Evolutionary conservation across 2,888 invertebrate genomes (phyloP), one percentile per base, ranked within the genome.

Genomic region (Tethea ocularis): DNA sequence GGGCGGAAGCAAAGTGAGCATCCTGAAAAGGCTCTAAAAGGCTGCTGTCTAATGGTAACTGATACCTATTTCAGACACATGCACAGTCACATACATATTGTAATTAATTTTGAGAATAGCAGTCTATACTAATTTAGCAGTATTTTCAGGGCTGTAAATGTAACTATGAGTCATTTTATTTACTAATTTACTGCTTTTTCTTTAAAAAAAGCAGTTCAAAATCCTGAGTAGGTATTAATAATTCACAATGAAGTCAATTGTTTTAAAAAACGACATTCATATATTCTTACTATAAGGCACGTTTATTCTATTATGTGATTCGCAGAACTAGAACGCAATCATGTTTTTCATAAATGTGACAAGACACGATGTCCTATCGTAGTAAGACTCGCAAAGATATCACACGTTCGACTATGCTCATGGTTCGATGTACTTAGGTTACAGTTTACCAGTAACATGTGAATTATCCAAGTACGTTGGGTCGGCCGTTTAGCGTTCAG

Each of bases 391-490:
- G 20, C 46, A 46, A 46, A 46, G 46, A 46, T 46, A 46, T 20
- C 60, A 61, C 59, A 61, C 61, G 33, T 57, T 61, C 61, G 61
- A 62, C 69, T 63, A n/a, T n/a, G 69, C 74, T 76, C 75, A 71
- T 46, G 46, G 20, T 46, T 46, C 46, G 46, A 33, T 46, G 46
- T 46, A 46, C 71, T 78, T 69, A 61, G 64, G 72, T 79, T 75
- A 74, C 80, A 73, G 68, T 68, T 74, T 71, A 71, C 75, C 74
- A 75, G 71, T 58, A 68, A 71, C 70, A 73, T 78, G 78, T 75
- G 76, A 75, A 75, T 73, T 75, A 71, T 75, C 69, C 71, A 60
- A 69, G 71, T 73, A 74, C 68, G 69, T 67, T 64, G 60, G 60
- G 57, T 59, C 61, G 46, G 20, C 46, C 46, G n/a, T 17, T 41